These are phyloP conservation scores for Chloropsis hardwickii DNA, from an alignment of 2,113 vertebrate genomes.

Conservation along the genomic window DNA sequence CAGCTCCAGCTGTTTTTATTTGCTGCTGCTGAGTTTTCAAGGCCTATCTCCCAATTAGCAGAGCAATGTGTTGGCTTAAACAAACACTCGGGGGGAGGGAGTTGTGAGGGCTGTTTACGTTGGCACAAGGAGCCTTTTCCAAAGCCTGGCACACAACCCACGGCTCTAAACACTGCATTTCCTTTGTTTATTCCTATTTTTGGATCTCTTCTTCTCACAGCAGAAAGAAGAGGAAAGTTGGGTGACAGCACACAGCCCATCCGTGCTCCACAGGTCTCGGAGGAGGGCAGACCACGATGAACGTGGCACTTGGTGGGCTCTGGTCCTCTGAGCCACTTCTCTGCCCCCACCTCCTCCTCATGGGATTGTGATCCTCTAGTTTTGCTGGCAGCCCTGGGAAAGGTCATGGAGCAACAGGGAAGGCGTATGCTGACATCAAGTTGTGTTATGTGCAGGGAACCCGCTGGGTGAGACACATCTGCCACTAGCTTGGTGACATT, in stretches of 20 bases:
- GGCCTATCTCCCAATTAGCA: conserved; percentile 80
- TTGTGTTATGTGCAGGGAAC: not conserved
- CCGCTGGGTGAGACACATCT: rapidly evolving
- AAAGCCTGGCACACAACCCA: conserved; percentile 30
- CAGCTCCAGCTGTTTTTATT: conserved; percentile 66
- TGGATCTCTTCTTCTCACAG: not conserved
- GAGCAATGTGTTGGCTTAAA: conserved; percentile 80
- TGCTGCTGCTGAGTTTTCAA: conserved; percentile 71
- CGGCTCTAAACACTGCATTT: not conserved
- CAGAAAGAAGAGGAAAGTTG: not conserved
- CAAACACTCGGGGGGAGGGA: conserved; percentile 66
- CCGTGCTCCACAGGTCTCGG: rapidly evolving
- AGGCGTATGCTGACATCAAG: not conserved
- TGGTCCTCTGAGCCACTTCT: not conserved
- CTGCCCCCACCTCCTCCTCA: not conserved
- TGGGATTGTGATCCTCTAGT: not conserved
- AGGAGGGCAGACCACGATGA: not conserved
- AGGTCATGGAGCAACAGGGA: not conserved
- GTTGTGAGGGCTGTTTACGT: not conserved
- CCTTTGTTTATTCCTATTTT: not conserved
- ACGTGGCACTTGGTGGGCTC: rapidly evolving
- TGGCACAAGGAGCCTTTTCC: conserved; percentile 61
- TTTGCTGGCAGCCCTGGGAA: not conserved
- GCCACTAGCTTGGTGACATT: not conserved
- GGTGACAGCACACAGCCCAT: not conserved